phyloP scores from a whole-genome alignment of 2,888 invertebrate species.

The Napeogenes inachia region DNA sequence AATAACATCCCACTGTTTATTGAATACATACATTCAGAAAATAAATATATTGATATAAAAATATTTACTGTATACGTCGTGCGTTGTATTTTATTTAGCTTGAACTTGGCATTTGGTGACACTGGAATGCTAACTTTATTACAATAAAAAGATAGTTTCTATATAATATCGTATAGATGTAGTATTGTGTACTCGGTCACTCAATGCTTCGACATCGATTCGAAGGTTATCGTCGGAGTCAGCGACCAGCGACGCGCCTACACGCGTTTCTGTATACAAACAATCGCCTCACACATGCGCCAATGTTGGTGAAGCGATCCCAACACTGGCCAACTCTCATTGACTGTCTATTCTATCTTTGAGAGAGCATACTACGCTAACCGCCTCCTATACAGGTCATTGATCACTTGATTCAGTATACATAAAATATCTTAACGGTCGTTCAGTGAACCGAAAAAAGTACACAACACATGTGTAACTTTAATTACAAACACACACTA shows the following conservation, averaged over 20 bases:
- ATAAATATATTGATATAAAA: background rate
- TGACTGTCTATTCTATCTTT: constrained; percentile 40
- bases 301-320: background rate
- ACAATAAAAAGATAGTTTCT: background rate
- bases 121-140: background rate
- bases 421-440: constrained; percentile 25
- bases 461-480: constrained; percentile 5
- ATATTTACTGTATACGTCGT: background rate
- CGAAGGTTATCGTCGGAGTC: constrained; percentile 74
- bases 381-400: constrained; percentile 19
- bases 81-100: background rate
- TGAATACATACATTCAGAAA: too few species aligned
- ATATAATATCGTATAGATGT: constrained; percentile 40
- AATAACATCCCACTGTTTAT: constrained; percentile 3
- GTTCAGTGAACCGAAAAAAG: constrained; percentile 25
- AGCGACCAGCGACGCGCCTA: constrained; percentile 72
- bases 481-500: too few species aligned
- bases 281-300: constrained; percentile 39
- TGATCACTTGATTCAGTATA: constrained; percentile 21
- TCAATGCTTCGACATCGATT: constrained; percentile 64
- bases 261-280: constrained; percentile 52
- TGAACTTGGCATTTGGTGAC: background rate
- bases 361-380: constrained; percentile 40
- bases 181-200: constrained; percentile 36
- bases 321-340: constrained; percentile 37